Conservation (phyloP, 2,888 invertebrate genomes). For the Leucophenga maculata region DNA sequence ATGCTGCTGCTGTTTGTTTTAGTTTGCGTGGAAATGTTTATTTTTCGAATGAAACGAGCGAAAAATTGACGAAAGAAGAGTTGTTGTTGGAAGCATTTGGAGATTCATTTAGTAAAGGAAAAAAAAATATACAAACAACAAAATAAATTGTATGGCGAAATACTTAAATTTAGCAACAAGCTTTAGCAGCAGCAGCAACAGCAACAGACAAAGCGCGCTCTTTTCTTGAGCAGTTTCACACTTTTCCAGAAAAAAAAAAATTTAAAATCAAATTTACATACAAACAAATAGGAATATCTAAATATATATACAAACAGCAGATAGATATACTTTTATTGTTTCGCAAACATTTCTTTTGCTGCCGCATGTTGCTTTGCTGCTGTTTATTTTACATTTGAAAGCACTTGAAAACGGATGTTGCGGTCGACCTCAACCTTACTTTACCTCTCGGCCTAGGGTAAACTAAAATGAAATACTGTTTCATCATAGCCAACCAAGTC, state of each 20-base stretch:
- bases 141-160: slow-evolving; percentile 53
- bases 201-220: slow-evolving; percentile 8
- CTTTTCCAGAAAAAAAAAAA: slow-evolving; percentile 13
- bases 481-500: no score
- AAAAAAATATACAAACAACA: slow-evolving; percentile 12
- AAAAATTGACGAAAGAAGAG: slow-evolving; percentile 3
- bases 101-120: background rate
- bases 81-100: background rate
- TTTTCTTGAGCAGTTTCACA: slow-evolving; percentile 29
- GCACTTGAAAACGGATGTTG: slow-evolving; percentile 64
- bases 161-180: slow-evolving; percentile 51
- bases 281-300: slow-evolving; percentile 22
- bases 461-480: no score
- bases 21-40: slow-evolving; percentile 22
- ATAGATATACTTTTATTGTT: slow-evolving; percentile 49
- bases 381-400: slow-evolving; percentile 63
- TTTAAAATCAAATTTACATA: slow-evolving; percentile 25
- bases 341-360: slow-evolving; percentile 44
- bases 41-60: slow-evolving; percentile 28
- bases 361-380: background rate
- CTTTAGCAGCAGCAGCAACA: slow-evolving; percentile 31
- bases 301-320: background rate
- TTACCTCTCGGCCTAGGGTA: background rate
- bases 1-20: slow-evolving; percentile 20
- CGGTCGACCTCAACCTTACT: slow-evolving; percentile 67